Evolutionary conservation across 2,113 vertebrate genomes (phyloP), one percentile per base, ranked within the genome.

Genomic region (Geococcyx californianus): DNA sequence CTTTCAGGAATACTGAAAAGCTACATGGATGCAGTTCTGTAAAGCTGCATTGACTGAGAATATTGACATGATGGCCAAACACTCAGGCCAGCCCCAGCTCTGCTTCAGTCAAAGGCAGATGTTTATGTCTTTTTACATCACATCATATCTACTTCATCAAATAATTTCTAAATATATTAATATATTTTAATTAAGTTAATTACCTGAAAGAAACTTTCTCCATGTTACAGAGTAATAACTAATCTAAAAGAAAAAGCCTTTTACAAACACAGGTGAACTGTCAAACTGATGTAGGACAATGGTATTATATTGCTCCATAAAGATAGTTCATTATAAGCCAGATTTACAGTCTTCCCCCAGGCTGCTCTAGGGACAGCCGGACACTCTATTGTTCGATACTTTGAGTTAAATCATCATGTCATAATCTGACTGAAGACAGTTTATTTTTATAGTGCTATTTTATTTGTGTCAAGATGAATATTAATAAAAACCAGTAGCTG

Each of bases 1-100:
- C 95, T 92, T 96, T 73, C 40, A 96, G 90, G 93, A 95, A 96
- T 93, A 87, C 84, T 83, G 90, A 96, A 90, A 96, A 92, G 89
- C 92, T 84, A 87, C 77, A 81, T 0, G 7, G 68, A 90, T 82
- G 66, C 54, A 91, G 82, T 72, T 92, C 84, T 85, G 29, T 69
- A 56, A 60, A 77, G 38, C 47, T 87, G 74, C 17, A 36, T 13
- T 78, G 92, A 87, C 49, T 5, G 8, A 68, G 68, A 84, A 94
- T 90, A 92, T 40, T 66, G 88, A 95, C 15, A 1, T 9, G 16
- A 44, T 18, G 63, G 82, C 31, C 64, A 87, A 84, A 54, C 0
- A 3, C 33, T 84, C 17, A 1, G 1, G 5, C 29, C 20, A 74
- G 77, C 38, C 15, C 1, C 63, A 69, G 78, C 40, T 89, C 49